Conservation (phyloP, 2,797 vertebrate genomes). For the Hippoglossus hippoglossus region DNA sequence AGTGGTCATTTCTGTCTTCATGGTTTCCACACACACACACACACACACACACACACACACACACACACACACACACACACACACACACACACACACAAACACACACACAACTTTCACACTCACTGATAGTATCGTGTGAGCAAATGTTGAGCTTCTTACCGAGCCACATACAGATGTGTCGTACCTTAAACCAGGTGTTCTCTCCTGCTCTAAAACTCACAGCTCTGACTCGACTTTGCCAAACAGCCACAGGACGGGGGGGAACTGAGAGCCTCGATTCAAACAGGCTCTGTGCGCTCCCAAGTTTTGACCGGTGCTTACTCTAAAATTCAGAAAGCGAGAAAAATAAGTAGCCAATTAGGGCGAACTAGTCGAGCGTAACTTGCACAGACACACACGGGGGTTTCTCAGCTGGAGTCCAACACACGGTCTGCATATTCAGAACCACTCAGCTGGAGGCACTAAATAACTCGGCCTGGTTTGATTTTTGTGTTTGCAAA, state of each 20-base stretch:
- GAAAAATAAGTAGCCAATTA: conserved; percentile 30
- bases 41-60: neutral
- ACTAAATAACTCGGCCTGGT: neutral
- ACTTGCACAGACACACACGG: conserved; percentile 31
- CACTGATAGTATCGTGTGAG: neutral
- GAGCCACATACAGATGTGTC: neutral
- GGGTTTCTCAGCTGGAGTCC: conserved; percentile 47
- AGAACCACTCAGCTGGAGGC: conserved; percentile 44
- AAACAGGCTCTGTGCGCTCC: neutral
- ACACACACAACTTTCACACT: neutral
- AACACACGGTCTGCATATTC: conserved; percentile 31
- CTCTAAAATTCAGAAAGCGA: conserved; percentile 22
- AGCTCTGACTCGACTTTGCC: neutral
- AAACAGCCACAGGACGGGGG: neutral
- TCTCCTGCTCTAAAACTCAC: conserved; percentile 1
- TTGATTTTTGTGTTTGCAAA: conserved; percentile 20
- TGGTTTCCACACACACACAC: neutral
- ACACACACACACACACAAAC: too few species aligned
- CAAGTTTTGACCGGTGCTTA: neutral
- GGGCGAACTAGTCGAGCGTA: conserved; percentile 13
- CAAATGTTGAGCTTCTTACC: neutral
- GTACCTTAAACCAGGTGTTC: neutral
- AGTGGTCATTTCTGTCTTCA: neutral
- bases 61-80: too few species aligned
- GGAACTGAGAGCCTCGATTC: neutral